phyloP scores from a whole-genome alignment of 2,888 invertebrate genomes.

The Philereme transversata region DNA sequence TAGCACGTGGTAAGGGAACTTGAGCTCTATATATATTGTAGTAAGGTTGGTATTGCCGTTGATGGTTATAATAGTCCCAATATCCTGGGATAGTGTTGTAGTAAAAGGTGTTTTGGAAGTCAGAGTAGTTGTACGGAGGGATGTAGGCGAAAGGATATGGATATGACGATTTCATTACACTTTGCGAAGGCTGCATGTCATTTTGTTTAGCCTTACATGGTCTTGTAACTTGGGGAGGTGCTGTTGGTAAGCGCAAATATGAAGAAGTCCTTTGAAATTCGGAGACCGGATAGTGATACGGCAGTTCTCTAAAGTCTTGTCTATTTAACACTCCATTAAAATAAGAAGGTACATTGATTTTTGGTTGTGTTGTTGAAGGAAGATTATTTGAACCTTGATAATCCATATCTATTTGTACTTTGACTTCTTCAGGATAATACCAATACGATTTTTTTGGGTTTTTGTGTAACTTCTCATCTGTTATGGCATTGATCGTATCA shows the following conservation, averaged over 20 bases:
- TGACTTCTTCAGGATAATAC: constrained; percentile 53
- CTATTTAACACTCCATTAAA: constrained; percentile 45
- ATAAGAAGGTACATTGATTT: constrained; percentile 35
- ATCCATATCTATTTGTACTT: constrained; percentile 44
- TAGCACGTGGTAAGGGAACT: constrained; percentile 25
- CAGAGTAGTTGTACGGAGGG: constrained; percentile 44
- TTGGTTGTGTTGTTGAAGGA: constrained; percentile 30
- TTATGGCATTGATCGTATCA: constrained; percentile 36
- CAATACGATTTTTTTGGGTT: constrained; percentile 48
- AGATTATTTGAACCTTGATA: constrained; percentile 25
- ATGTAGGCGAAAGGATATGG: constrained; percentile 63
- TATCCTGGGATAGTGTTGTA: constrained; percentile 46
- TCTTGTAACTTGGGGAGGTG: constrained; percentile 1
- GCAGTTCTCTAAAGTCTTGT: constrained; percentile 53
- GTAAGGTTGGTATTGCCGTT: constrained; percentile 41
- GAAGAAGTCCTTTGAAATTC: constrained; percentile 57
- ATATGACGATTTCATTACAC: constrained; percentile 44
- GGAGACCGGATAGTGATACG: constrained; percentile 63
- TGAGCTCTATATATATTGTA: constrained; percentile 36
- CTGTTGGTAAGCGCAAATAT: constrained; percentile 46
- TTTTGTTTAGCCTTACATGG: constrained; percentile 16
- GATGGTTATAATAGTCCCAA: constrained; percentile 42
- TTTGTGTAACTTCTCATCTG: constrained; percentile 22
- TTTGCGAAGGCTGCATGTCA: constrained; percentile 32
- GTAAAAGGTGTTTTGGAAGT: constrained; percentile 30